These are phyloP conservation scores for Meloe dianella DNA, from an alignment of 2,888 invertebrate species.

Conservation along the genomic window DNA sequence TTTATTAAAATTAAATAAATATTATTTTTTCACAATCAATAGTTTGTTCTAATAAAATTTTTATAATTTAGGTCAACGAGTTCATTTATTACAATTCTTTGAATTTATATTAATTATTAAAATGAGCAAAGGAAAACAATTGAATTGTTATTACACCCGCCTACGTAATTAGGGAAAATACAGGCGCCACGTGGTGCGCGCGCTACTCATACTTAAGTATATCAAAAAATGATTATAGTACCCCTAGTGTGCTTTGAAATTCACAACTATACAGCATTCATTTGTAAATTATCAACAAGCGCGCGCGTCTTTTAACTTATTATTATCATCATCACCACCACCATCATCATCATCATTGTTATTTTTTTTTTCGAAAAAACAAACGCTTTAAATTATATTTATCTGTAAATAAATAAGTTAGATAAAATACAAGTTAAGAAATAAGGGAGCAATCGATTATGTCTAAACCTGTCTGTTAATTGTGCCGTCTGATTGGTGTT, in stretches of 20 bases:
- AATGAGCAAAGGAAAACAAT: too few relatives aligned
- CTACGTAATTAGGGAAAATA: slow-evolving; percentile 2
- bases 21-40: too few relatives aligned
- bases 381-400: neutral
- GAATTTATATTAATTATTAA: too few relatives aligned
- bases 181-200: slow-evolving; percentile 32
- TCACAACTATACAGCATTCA: slow-evolving; percentile 12
- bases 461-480: neutral
- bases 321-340: slow-evolving; percentile 14
- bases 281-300: slow-evolving; percentile 28
- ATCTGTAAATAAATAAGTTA: neutral
- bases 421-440: neutral
- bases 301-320: slow-evolving; percentile 25
- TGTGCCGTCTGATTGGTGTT: neutral
- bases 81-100: too few relatives aligned
- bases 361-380: neutral
- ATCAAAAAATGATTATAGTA: slow-evolving; percentile 24
- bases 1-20: too few relatives aligned
- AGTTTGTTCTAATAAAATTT: too few relatives aligned
- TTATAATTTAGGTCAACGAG: too few relatives aligned
- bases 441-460: neutral
- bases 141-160: too few relatives aligned
- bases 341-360: neutral
- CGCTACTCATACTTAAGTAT: slow-evolving; percentile 20
- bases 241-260: slow-evolving; percentile 15